Evolutionary conservation across 1,140 invertebrate species (phyloP), one percentile per base, ranked within the genome.

Genomic region (Centruroides vittatus): DNA sequence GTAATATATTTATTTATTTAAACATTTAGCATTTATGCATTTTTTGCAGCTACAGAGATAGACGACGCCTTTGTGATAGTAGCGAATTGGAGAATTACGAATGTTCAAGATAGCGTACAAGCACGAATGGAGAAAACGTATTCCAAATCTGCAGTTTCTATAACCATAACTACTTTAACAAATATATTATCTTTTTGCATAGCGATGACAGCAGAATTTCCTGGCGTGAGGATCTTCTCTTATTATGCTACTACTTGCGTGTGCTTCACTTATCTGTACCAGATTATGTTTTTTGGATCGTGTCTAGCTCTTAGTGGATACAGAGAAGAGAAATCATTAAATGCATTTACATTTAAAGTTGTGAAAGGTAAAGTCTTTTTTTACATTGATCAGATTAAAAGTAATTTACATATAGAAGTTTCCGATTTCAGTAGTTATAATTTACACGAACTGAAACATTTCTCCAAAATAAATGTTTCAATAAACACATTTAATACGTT

Each of bases 1-100:
- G 2, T 23, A 41, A 41, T 41, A 2, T 41, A 23, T 41, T 41
- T 41, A 41, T 6, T 41, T 41, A 41, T 41, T n/a, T n/a, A n/a
- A n/a, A n/a, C n/a, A n/a, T n/a, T n/a, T n/a, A n/a, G n/a, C 5
- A 41, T 41, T 41, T 41, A 2, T 8, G 3, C 41, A 41, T 41
- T 41, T 1, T 41, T 41, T 73, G 48, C 70, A 95, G 93, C 91
- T 69, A 93, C 96, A 68, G 93, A 92, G 50, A 93, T 95, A 56
- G 93, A 97, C 72, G 93, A 96, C 73, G 96, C 92, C 46, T 96
- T 97, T 74, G 90, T 96, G 4, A 91, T 98, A 85, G 74, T 97
- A 64, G 92, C 92, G 0, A 88, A 91, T 0, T 95, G 91, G 89
- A 77, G 91, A 59, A 77, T 89, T 41, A 91, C 90, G 0, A 83